phyloP scores from a whole-genome alignment of 1,140 invertebrate genomes.

The Orchestia grillus region DNA sequence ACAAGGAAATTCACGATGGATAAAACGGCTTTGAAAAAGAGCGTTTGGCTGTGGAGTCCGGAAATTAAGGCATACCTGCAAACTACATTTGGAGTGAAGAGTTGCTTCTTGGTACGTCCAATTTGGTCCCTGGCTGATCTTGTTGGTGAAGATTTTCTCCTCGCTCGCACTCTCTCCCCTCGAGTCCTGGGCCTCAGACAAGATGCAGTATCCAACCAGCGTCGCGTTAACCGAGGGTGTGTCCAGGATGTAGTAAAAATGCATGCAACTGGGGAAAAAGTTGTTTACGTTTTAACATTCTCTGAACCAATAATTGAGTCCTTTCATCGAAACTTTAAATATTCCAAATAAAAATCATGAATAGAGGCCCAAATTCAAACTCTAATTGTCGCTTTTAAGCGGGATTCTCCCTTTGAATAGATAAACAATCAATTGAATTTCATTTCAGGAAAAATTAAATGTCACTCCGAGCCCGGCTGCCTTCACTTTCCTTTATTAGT shows the following conservation, averaged over 20 bases:
- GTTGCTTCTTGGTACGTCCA: constrained; percentile 30
- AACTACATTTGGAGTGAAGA: not conserved
- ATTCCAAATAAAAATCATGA: too few species aligned
- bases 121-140: not conserved
- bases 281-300: not conserved
- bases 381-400: too few species aligned
- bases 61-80: not conserved
- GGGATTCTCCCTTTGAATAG: too few species aligned
- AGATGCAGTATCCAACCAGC: not conserved
- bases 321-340: not conserved
- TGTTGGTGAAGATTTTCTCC: not conserved
- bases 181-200: not conserved
- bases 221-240: not conserved
- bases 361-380: too few species aligned
- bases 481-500: too few species aligned
- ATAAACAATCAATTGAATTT: too few species aligned
- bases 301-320: not conserved
- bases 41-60: too few species aligned
- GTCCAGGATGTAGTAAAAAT: constrained; percentile 40
- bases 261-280: constrained; percentile 2
- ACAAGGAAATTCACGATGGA: too few species aligned
- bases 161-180: not conserved
- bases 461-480: too few species aligned
- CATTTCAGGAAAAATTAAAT: too few species aligned
- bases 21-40: too few species aligned